phyloP scores from a whole-genome alignment of 2,888 invertebrate species.

The Rhingia campestris region DNA sequence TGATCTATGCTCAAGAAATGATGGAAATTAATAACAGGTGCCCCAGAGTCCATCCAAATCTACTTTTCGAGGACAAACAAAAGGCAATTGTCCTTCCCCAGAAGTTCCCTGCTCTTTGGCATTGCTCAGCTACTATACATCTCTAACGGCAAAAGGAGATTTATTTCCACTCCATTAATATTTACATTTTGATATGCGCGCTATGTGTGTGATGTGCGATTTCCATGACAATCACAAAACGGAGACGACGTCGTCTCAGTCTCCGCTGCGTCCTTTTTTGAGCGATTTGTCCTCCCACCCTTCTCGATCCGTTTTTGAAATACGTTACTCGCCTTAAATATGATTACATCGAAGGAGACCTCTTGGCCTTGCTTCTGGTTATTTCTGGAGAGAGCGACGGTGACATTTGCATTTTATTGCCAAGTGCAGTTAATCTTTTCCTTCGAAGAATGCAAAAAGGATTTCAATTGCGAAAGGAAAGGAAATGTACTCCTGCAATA shows the following conservation, averaged over 20 bases:
- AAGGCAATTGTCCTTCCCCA: slow-evolving; percentile 26
- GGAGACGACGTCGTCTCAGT: slow-evolving; percentile 9
- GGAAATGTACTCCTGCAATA: slow-evolving; percentile 23
- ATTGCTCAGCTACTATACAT: background rate
- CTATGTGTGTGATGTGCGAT: slow-evolving; percentile 44
- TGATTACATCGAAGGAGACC: slow-evolving; percentile 4
- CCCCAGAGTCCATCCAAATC: slow-evolving; percentile 1
- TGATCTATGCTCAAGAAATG: slow-evolving; percentile 60
- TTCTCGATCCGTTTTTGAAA: background rate
- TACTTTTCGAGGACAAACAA: slow-evolving; percentile 25
- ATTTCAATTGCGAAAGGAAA: slow-evolving; percentile 42
- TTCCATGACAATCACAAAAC: slow-evolving; percentile 65
- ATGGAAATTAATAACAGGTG: slow-evolving; percentile 60
- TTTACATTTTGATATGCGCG: slow-evolving; percentile 53
- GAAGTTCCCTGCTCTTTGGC: background rate
- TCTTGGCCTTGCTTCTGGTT: slow-evolving; percentile 6
- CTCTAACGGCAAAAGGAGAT: slow-evolving; percentile 38
- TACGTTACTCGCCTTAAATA: background rate
- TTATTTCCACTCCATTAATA: slow-evolving; percentile 69
- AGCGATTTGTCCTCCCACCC: slow-evolving; percentile 1
- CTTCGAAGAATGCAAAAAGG: slow-evolving; percentile 36
- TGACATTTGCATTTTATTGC: slow-evolving; percentile 73
- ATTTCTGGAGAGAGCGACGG: background rate
- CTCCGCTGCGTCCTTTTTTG: background rate
- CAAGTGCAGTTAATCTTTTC: slow-evolving; percentile 54